Evolutionary conservation across 2,888 invertebrate genomes (phyloP).

Genomic region (Drosophila mayaguana): DNA sequence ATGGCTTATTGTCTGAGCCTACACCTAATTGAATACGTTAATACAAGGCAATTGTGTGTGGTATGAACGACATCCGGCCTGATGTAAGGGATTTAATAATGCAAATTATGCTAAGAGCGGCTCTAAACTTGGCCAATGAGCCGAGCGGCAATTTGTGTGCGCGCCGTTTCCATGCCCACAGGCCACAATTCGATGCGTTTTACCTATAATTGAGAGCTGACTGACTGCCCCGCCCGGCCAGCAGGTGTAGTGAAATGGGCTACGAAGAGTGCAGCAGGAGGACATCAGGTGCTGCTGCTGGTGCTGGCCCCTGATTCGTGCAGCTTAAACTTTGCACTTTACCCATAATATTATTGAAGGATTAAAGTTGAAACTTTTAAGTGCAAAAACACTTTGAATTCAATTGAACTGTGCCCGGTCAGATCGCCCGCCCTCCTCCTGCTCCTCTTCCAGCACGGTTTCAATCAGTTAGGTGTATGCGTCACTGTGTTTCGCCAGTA

Average conservation of each 20-base stretch:
- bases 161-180: slow-evolving; percentile 27
- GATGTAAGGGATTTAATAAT: slow-evolving; percentile 44
- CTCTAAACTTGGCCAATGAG: slow-evolving; percentile 55
- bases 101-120: slow-evolving; percentile 49
- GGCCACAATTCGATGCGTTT: slow-evolving; percentile 39
- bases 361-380: slow-evolving; percentile 80
- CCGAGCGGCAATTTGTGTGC: slow-evolving; percentile 32
- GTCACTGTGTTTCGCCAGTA: slow-evolving; percentile 23
- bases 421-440: no score
- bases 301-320: slow-evolving; percentile 4
- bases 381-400: slow-evolving; percentile 78
- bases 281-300: slow-evolving; percentile 4
- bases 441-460: not conserved
- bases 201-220: slow-evolving; percentile 56
- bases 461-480: slow-evolving; percentile 21
- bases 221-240: not conserved
- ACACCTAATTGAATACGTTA: slow-evolving; percentile 34
- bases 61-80: not conserved
- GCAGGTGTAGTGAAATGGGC: not conserved
- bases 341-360: slow-evolving; percentile 79
- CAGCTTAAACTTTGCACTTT: slow-evolving; percentile 72
- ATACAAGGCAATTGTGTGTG: slow-evolving; percentile 27
- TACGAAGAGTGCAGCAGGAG: not conserved
- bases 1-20: not conserved
- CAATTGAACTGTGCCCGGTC: slow-evolving; percentile 58